Base-by-base conservation (phyloP, 2,797 vertebrate species). In the Lacerta bilineata region DNA sequence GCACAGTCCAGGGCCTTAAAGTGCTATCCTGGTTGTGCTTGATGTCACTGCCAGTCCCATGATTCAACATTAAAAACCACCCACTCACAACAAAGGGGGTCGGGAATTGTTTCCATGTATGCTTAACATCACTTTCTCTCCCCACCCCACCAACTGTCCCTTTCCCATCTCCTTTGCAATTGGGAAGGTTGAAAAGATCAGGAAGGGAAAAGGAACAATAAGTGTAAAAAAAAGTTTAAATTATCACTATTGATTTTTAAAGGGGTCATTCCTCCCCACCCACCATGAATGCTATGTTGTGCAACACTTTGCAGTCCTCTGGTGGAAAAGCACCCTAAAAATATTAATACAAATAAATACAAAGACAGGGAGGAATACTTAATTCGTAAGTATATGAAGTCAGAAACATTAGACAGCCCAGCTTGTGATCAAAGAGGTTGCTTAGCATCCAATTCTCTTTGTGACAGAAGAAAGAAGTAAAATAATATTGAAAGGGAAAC, bases 401-500 rank as follows among this genome's bases (percentile, higher is more conserved):
- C 61, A 64, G 20, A 64, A 64, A 23, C 61, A 33, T 10, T n/a
- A 43, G 20, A 23, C 13, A 25, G 75, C 66, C 7, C 61, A 50
- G 23, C 41, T 8, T 69, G n/a, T 27, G 29, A 68, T 82, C 25
- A 13, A 39, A 82, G 23, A 68, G 10, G 36, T 82, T 64, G 80
- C 25, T 64, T 41, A 66, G 64, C 15, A 41, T 61, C 39, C 23
- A 33, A 3, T n/a, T 11, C 77, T 36, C 59, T 86, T n/a, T 80
- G 61, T 33, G 64, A 87, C 76, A 71, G 78, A 90, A 78, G 88
- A 66, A 25, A 3, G 66, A n/a, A 66, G 10, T 83, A 74, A 83
- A 79, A 93, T 76, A 43, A 85, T 39, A 50, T 50, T 87, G 69
- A 20, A 83, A 10, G 88, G 77, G 84, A 27, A 90, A 85, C 39